phyloP scores from a whole-genome alignment of 1,140 invertebrate species.

The Elymnias hypermnestra region DNA sequence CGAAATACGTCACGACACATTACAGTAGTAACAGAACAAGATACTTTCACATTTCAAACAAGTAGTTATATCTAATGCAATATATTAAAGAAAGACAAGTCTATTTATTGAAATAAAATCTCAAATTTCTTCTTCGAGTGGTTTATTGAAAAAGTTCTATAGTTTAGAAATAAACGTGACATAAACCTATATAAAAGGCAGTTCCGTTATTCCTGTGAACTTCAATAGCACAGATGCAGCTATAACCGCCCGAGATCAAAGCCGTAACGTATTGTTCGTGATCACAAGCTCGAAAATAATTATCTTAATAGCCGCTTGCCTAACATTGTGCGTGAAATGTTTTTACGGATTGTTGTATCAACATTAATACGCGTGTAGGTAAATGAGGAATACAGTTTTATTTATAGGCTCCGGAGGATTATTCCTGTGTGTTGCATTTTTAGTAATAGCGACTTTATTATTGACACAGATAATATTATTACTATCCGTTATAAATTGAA shows the following conservation, averaged over 20 bases:
- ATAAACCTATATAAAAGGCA: slow-evolving; percentile 16
- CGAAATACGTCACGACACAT: too few species aligned
- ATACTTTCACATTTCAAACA: too few species aligned
- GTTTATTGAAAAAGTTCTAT: not conserved
- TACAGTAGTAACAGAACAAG: too few species aligned
- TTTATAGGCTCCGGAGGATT: not conserved
- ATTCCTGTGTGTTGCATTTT: not conserved
- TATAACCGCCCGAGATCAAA: slow-evolving; percentile 31
- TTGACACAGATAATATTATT: too few species aligned
- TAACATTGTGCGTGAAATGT: slow-evolving; percentile 3
- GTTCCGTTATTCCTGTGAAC: slow-evolving; percentile 19
- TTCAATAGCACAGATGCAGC: slow-evolving; percentile 21
- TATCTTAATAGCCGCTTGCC: slow-evolving; percentile 17
- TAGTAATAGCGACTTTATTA: too few species aligned
- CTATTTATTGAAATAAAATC: too few species aligned
- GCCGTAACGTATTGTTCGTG: slow-evolving; percentile 40
- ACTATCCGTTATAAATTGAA: too few species aligned
- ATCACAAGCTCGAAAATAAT: slow-evolving; percentile 37
- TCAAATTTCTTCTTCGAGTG: too few species aligned
- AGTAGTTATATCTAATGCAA: too few species aligned
- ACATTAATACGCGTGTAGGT: slow-evolving; percentile 1
- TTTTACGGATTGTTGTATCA: slow-evolving; percentile 7
- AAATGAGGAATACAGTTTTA: not conserved
- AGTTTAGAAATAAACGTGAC: too few species aligned
- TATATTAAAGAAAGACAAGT: too few species aligned